Percentiles rank a stretch among this genome's conserved stretches.
Evolutionary conservation across 2,888 invertebrate genomes (phyloP).

Genomic region (Phragmatobia fuliginosa): DNA sequence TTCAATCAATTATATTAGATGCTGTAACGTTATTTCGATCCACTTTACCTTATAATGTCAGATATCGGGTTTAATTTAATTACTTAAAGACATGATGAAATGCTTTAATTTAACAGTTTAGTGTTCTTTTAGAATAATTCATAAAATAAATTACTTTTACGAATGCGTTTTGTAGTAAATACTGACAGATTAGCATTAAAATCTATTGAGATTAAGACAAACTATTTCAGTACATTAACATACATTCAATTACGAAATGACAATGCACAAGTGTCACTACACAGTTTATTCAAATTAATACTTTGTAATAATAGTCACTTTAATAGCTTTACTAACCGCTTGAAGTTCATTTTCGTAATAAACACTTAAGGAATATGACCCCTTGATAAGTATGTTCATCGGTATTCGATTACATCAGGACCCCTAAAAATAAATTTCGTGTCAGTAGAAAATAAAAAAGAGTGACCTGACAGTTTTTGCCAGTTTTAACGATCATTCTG

Average conservation of each 20-base stretch:
- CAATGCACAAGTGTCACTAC: no score
- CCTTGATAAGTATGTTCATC: conserved; percentile 22
- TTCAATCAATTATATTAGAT: not conserved
- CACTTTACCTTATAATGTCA: not conserved
- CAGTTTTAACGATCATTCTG: conserved; percentile 67
- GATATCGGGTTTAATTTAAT: no score
- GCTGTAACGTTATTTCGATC: not conserved
- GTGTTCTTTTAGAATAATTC: not conserved
- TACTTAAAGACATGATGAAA: no score
- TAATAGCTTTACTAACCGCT: not conserved
- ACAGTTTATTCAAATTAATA: no score
- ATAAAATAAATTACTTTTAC: no score
- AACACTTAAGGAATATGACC: not conserved
- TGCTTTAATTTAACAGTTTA: not conserved
- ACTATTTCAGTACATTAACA: no score
- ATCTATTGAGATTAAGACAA: no score
- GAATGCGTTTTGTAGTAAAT: no score
- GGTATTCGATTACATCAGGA: conserved; percentile 24
- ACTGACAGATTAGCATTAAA: no score
- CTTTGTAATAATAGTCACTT: no score
- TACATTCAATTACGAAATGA: no score
- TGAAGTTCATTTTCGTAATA: not conserved
- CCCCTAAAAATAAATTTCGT: conserved; percentile 54
- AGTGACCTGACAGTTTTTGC: conserved; percentile 69
- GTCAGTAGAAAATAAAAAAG: conserved; percentile 61